phyloP scores from a whole-genome alignment of 2,888 invertebrate species.

The Perithous albicinctus region DNA sequence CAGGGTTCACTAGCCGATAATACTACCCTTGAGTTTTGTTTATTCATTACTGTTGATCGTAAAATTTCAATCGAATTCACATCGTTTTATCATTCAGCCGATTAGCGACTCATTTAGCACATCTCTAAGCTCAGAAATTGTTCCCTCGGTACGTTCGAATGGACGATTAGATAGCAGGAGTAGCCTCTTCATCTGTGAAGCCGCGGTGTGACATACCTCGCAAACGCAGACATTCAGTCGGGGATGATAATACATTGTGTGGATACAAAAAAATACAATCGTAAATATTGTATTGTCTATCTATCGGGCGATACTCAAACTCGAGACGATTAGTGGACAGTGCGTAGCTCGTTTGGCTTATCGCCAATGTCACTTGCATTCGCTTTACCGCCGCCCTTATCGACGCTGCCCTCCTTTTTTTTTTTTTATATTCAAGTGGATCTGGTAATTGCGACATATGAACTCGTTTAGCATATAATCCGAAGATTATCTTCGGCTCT shows the following conservation, averaged over 20 bases:
- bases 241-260: slow-evolving; percentile 57
- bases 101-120: slow-evolving; percentile 43
- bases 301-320: slow-evolving; percentile 15
- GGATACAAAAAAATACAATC: slow-evolving; percentile 41
- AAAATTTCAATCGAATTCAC: slow-evolving; percentile 25
- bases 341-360: slow-evolving; percentile 34
- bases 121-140: slow-evolving; percentile 28
- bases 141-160: slow-evolving; percentile 26
- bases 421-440: not conserved
- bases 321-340: slow-evolving; percentile 16
- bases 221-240: slow-evolving; percentile 34
- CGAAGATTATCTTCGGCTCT: not conserved
- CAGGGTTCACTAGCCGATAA: not conserved
- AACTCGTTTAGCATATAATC: slow-evolving; percentile 36
- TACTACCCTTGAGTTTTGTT: not conserved
- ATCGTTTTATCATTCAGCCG: slow-evolving; percentile 34
- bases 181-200: not conserved
- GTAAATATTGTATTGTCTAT: slow-evolving; percentile 55
- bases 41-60: not conserved
- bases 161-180: slow-evolving; percentile 57
- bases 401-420: slow-evolving; percentile 35
- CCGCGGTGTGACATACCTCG: slow-evolving; percentile 8
- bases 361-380: slow-evolving; percentile 34
- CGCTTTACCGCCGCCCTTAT: slow-evolving; percentile 31
- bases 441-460: slow-evolving; percentile 19